Evolutionary conservation across 2,888 invertebrate species (phyloP), one percentile per base, ranked within the genome.

Genomic region (Leuctra nigra): DNA sequence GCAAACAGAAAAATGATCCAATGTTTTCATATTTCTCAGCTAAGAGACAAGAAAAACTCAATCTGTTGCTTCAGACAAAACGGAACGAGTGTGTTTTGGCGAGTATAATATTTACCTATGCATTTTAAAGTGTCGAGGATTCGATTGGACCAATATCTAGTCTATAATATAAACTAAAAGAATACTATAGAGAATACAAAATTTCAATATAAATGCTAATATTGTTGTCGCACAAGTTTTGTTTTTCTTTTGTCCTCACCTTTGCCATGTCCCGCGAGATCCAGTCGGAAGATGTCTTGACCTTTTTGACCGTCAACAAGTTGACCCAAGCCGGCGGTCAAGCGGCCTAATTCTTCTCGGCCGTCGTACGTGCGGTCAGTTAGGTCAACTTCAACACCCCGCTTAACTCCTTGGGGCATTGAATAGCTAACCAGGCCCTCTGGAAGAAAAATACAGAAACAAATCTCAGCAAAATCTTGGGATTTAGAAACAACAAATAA

Each of bases 281-380:
- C 83, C 58, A 79, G 75, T 63, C 81, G 76, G 73, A 87, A 88
- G 74, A 88, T 86, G 68, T 84, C 84, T 63, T 80, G 78, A 59
- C 88, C 89, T 67, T 79, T 81, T 64, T 83, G 81, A 16, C 87
- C 87, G 70, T 90, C 88, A 52, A 83, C 80, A 66, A 91, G 76
- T 72, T 89, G 88, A 55, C 91, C 91, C 56, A 91, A 73, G 14
- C 91, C 91, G 53, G 82, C 82, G 60, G 78, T 78, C 63, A 83
- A 77, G 62, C 78, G 76, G 64, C 79, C 81, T 58, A 74, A 75
- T 66, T 82, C 80, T 65, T 82, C 81, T 57, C 74, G 72, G 44
- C 88, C 88, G 70, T 91, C 91, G 74, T 89, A 91, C 22, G 83
- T 86, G 63, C 80, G 78, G 75, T 91, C 91, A 58, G 83, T 81